phyloP scores from a whole-genome alignment of 2,797 vertebrate species.

The Aeoliscus strigatus region DNA sequence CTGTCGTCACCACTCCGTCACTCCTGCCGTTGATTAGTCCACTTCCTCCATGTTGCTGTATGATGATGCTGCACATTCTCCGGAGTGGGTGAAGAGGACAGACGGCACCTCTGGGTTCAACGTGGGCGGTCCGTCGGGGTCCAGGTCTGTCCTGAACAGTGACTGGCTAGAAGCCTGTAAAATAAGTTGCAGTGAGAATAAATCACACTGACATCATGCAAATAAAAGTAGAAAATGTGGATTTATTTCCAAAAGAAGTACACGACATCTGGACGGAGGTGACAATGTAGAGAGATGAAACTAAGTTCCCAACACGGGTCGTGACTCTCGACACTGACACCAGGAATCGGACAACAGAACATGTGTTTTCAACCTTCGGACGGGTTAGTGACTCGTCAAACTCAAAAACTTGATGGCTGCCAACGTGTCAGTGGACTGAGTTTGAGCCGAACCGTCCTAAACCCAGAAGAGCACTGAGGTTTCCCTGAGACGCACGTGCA shows the following conservation, averaged over 20 bases:
- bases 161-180: conserved; percentile 89
- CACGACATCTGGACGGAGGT: conserved; percentile 8
- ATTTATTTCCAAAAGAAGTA: conserved; percentile 60
- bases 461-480: conserved; percentile 6
- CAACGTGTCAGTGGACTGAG: conserved; percentile 7
- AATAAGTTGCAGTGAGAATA: conserved; percentile 67
- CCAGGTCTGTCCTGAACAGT: conserved; percentile 82
- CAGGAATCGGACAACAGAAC: too few species aligned
- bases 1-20: conserved; percentile 7
- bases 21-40: conserved; percentile 70
- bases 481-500: conserved; percentile 53
- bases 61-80: conserved; percentile 82
- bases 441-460: neutral
- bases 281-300: too few species aligned
- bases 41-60: conserved; percentile 99
- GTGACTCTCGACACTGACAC: too few species aligned
- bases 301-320: too few species aligned
- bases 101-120: conserved; percentile 79
- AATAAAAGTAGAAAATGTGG: conserved; percentile 19
- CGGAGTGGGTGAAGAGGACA: conserved; percentile 80
- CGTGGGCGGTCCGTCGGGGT: conserved; percentile 82
- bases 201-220: conserved; percentile 27
- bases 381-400: too few species aligned
- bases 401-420: too few species aligned
- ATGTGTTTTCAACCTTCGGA: too few species aligned